phyloP scores from a whole-genome alignment of 1,140 invertebrate species.

The Halesus radiatus region DNA sequence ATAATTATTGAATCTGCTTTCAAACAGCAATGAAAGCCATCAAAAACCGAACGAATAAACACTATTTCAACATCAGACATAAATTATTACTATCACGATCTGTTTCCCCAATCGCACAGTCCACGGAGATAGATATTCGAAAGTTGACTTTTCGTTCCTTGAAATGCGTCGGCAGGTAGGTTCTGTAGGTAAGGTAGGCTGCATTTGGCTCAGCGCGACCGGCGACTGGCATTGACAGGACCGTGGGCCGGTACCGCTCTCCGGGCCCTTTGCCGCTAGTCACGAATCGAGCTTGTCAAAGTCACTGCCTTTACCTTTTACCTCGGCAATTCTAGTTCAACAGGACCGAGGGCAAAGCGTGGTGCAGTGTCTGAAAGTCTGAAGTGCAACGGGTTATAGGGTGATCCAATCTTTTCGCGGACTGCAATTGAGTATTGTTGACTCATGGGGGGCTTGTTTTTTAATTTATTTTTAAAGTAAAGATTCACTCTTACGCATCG shows the following conservation, averaged over 20 bases:
- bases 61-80: too few species aligned
- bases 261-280: constrained; percentile 5
- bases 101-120: constrained; percentile 1
- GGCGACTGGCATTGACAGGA: constrained; percentile 10
- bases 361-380: background rate
- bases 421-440: too few species aligned
- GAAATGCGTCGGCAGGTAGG: background rate
- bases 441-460: too few species aligned
- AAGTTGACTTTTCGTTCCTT: constrained; percentile 2
- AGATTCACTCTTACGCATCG: too few species aligned
- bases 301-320: constrained; percentile 19
- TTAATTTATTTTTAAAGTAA: too few species aligned
- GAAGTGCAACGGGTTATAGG: too few species aligned
- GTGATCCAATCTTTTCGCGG: too few species aligned
- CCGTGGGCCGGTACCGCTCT: background rate
- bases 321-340: constrained; percentile 14
- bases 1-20: too few species aligned
- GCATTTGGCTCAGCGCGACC: background rate
- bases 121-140: background rate
- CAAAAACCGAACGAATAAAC: too few species aligned
- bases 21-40: too few species aligned
- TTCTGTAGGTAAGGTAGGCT: too few species aligned
- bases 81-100: constrained; percentile 2
- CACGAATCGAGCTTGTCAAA: constrained; percentile 41
- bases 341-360: background rate